A percentile compares a stretch with the other conserved stretches of the same genome.
These are phyloP conservation scores for Struthidea cinerea DNA, from an alignment of 2,113 vertebrate species.

Conservation along the genomic window DNA sequence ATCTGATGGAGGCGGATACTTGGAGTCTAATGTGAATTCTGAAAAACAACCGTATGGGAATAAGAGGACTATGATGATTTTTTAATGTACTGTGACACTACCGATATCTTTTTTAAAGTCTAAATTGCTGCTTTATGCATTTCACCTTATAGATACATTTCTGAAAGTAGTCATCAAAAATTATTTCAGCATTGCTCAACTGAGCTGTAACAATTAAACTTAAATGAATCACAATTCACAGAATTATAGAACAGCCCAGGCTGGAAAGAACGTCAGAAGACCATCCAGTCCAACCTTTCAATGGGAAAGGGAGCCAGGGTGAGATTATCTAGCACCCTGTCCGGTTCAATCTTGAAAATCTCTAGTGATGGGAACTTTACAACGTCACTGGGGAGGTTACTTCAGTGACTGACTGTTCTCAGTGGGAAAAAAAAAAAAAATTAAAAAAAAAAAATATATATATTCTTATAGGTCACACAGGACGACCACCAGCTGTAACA, in stretches of 20 bases:
- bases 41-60: background rate
- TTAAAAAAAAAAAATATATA: too few species aligned
- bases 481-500: background rate
- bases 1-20: background rate
- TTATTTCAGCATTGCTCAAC: background rate
- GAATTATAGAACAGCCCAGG: background rate
- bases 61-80: background rate
- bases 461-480: too few species aligned
- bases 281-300: background rate
- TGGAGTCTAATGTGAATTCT: background rate
- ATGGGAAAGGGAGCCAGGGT: background rate
- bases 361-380: background rate
- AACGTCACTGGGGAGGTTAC: rapidly evolving
- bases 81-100: background rate
- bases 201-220: background rate
- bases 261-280: background rate
- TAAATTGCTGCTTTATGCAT: background rate
- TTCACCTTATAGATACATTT: background rate
- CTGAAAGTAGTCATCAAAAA: background rate
- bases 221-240: background rate
- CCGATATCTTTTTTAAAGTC: background rate
- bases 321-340: background rate
- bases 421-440: background rate
- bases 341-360: background rate
- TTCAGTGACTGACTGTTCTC: background rate